phyloP scores from a whole-genome alignment of 2,797 vertebrate species.

The Orientallactaga sibirica region DNA sequence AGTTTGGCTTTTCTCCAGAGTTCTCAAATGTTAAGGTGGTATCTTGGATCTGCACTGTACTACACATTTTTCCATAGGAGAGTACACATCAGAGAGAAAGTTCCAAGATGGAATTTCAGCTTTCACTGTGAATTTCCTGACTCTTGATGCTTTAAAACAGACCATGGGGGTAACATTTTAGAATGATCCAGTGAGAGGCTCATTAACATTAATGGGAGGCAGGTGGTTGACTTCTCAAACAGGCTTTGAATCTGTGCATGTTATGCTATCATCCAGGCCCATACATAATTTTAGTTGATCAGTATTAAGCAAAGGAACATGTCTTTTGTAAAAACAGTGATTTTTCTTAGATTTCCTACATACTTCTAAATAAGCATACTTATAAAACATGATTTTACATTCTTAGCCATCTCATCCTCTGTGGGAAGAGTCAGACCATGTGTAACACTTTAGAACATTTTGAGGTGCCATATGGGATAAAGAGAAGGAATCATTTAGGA shows the following conservation, averaged over 20 bases:
- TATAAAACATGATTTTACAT: neutral
- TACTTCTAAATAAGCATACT: constrained; percentile 16
- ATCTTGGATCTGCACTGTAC: neutral
- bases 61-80: constrained; percentile 40
- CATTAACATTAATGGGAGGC: constrained; percentile 79
- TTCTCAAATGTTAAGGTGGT: neutral
- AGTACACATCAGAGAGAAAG: constrained; percentile 60
- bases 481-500: constrained; percentile 35
- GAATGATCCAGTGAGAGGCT: constrained; percentile 66
- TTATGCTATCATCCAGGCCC: neutral
- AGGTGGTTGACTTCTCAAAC: constrained; percentile 65
- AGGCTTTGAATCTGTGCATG: neutral
- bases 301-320: constrained; percentile 45
- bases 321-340: constrained; percentile 22
- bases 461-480: neutral
- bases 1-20: neutral
- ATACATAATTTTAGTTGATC: constrained; percentile 33
- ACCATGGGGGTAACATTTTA: constrained; percentile 69
- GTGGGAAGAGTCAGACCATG: neutral
- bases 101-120: constrained; percentile 72
- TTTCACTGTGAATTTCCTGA: constrained; percentile 79
- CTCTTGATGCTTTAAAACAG: constrained; percentile 72
- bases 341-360: constrained; percentile 19
- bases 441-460: neutral
- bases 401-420: neutral